A percentile compares a stretch with the other conserved stretches of the same genome.
These are phyloP conservation scores for Lampropteryx suffumata DNA, from an alignment of 2,888 invertebrate species.

Conservation along the genomic window DNA sequence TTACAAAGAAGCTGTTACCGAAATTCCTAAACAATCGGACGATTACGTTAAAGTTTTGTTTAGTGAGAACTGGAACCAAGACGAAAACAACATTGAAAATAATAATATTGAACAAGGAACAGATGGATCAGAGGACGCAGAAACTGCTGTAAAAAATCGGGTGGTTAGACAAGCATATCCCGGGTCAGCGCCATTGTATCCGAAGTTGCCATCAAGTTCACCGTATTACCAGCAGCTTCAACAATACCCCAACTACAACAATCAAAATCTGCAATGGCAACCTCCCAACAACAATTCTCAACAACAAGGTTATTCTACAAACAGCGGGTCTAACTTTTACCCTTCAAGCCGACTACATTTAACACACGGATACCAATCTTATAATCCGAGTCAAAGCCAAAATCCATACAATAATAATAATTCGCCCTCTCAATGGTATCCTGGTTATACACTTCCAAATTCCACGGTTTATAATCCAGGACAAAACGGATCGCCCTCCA, in stretches of 20 bases:
- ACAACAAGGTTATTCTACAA: slow-evolving; percentile 18
- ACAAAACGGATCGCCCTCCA: slow-evolving; percentile 16
- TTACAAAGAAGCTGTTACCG: slow-evolving; percentile 2
- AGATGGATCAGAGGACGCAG: slow-evolving; percentile 2
- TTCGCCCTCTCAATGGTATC: slow-evolving; percentile 7
- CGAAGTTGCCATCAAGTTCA: slow-evolving; percentile 41
- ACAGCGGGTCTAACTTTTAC: slow-evolving; percentile 13
- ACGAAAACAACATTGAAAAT: background rate
- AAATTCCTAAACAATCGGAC: background rate
- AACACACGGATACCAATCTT: slow-evolving; percentile 7
- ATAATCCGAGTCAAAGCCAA: slow-evolving; percentile 9
- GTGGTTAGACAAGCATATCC: slow-evolving; percentile 42
- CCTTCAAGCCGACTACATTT: slow-evolving; percentile 9
- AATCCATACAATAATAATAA: slow-evolving; percentile 14
- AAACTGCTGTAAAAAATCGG: slow-evolving; percentile 30
- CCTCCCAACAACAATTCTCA: slow-evolving; percentile 12
- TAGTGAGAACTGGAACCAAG: background rate
- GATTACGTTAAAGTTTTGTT: slow-evolving; percentile 4
- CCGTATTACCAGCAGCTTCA: slow-evolving; percentile 39
- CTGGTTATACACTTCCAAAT: slow-evolving; percentile 18
- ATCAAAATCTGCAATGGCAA: slow-evolving; percentile 13
- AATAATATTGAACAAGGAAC: slow-evolving; percentile 7
- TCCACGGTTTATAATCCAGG: slow-evolving; percentile 20
- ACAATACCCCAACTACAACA: slow-evolving; percentile 26
- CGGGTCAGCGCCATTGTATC: slow-evolving; percentile 44